Evolutionary conservation across 2,888 invertebrate genomes (phyloP).

Genomic region (Rotaria sp.): DNA sequence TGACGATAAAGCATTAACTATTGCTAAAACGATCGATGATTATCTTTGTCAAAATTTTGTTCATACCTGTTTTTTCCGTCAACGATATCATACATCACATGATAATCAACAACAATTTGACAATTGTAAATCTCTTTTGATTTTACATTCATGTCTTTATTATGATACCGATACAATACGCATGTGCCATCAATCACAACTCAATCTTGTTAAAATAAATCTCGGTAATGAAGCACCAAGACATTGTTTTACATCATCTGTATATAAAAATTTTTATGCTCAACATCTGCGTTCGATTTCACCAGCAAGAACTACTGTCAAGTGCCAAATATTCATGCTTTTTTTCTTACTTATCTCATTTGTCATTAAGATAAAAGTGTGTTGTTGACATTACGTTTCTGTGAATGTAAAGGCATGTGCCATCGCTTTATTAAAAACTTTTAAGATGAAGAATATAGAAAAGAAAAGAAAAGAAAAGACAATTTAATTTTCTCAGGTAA

Average conservation of each 20-base stretch:
- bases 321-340: neutral
- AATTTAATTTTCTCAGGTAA: neutral
- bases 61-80: neutral
- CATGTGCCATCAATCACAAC: neutral
- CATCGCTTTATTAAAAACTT: neutral
- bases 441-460: neutral
- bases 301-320: neutral
- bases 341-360: neutral
- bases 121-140: neutral
- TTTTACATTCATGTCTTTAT: neutral
- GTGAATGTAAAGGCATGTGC: conserved; percentile 7
- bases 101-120: neutral
- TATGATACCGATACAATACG: neutral
- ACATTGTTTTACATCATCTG: conserved; percentile 10
- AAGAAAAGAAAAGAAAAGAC: neutral
- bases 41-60: neutral
- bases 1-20: neutral
- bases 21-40: neutral
- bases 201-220: neutral
- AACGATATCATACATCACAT: neutral
- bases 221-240: neutral
- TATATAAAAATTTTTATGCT: neutral
- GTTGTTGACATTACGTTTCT: conserved; percentile 13
- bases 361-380: conserved; percentile 13
- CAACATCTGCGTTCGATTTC: neutral